Evolutionary conservation across 2,797 vertebrate species (phyloP).

Genomic region (Notamacropus eugenii): DNA sequence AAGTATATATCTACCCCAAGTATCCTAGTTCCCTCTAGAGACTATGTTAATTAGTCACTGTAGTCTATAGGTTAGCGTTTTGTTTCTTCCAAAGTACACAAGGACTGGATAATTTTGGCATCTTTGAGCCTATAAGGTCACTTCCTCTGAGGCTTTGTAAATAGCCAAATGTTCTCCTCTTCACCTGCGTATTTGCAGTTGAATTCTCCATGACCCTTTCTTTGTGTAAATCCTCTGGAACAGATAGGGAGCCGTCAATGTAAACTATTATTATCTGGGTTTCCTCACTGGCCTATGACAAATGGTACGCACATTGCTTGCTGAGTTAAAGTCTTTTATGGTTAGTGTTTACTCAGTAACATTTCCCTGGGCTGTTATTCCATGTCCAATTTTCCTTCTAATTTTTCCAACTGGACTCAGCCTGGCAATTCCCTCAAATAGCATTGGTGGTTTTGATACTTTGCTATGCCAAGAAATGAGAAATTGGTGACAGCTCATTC

Average conservation of each 20-base stretch:
- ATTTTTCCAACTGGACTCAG: slow-evolving; percentile 24
- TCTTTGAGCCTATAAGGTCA: slow-evolving; percentile 86
- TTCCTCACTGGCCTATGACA: slow-evolving; percentile 33
- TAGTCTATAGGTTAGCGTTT: slow-evolving; percentile 73
- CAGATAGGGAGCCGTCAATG: slow-evolving; percentile 52
- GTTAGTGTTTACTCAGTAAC: slow-evolving; percentile 8
- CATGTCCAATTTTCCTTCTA: slow-evolving; percentile 28
- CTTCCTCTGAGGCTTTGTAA: slow-evolving; percentile 86
- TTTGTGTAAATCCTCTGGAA: slow-evolving; percentile 78
- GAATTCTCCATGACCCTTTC: slow-evolving; percentile 72
- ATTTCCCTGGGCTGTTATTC: slow-evolving; percentile 10
- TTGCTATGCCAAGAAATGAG: slow-evolving; percentile 32
- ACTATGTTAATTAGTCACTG: slow-evolving; percentile 81
- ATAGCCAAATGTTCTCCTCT: slow-evolving; percentile 87
- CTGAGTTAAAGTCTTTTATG: slow-evolving; percentile 49
- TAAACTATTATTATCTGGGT: slow-evolving; percentile 37
- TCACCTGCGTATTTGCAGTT: slow-evolving; percentile 77
- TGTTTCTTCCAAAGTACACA: slow-evolving; percentile 69
- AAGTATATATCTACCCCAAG: slow-evolving; percentile 78
- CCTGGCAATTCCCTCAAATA: slow-evolving; percentile 11
- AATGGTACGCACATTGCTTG: slow-evolving; percentile 10
- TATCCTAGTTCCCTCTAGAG: slow-evolving; percentile 76
- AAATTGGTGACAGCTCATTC: slow-evolving; percentile 5
- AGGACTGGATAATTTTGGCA: slow-evolving; percentile 75
- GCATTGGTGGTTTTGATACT: slow-evolving; percentile 30